Percentiles rank a stretch among this genome's conserved stretches.
phyloP scores from a whole-genome alignment of 2,797 vertebrate genomes.

The Neomorphus geoffroyi region DNA sequence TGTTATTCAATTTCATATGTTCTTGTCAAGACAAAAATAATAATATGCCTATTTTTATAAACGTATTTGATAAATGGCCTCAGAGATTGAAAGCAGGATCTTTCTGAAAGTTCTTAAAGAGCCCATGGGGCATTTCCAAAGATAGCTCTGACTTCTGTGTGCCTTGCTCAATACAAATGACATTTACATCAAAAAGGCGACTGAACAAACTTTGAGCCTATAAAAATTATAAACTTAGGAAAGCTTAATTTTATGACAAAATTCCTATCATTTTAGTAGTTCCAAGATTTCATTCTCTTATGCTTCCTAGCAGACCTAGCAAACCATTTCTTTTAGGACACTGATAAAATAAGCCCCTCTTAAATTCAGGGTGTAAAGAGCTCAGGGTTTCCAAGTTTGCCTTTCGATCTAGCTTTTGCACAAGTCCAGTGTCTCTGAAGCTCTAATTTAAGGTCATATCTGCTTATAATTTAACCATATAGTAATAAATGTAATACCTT shows the following conservation, averaged over 20 bases:
- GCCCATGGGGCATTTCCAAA: neutral
- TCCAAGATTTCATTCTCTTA: neutral
- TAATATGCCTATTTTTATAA: neutral
- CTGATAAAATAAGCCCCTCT: neutral
- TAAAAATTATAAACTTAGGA: neutral
- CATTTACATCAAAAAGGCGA: neutral
- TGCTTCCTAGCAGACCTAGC: neutral
- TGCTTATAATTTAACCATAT: neutral
- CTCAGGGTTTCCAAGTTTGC: neutral
- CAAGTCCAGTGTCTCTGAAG: neutral
- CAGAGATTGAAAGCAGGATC: neutral
- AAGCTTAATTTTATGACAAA: neutral
- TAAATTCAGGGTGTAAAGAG: neutral
- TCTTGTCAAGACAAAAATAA: neutral
- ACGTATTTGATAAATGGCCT: neutral
- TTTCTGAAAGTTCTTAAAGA: neutral
- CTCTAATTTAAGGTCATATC: neutral
- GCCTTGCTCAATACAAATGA: neutral
- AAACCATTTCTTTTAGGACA: neutral
- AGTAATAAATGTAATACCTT: neutral
- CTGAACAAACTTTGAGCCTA: neutral
- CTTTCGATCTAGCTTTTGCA: neutral
- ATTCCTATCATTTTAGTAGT: neutral
- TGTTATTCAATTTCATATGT: neutral
- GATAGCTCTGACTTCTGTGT: neutral